Conservation (phyloP, 2,888 invertebrate genomes). For the Rhabditophanes sp. region DNA sequence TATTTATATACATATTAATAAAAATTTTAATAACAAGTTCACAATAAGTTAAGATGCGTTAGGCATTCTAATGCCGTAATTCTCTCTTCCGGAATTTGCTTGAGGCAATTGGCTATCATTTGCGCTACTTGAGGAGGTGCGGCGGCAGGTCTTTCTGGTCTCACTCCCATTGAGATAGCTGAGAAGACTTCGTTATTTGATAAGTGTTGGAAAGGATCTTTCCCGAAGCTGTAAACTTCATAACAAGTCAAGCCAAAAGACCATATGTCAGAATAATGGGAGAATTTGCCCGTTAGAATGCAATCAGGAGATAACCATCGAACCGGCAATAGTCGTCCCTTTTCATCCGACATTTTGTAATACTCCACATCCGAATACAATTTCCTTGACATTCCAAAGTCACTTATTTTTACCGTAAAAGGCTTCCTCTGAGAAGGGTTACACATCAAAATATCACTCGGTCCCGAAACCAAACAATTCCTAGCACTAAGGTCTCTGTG, state of each 20-base stretch:
- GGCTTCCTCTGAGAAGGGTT: slow-evolving; percentile 23
- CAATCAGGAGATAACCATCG: slow-evolving; percentile 96
- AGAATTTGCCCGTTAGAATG: slow-evolving; percentile 86
- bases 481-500: slow-evolving; percentile 80
- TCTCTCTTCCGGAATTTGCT: slow-evolving; percentile 70
- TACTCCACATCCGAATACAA: slow-evolving; percentile 29
- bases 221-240: slow-evolving; percentile 92
- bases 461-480: slow-evolving; percentile 65
- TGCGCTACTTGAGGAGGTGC: slow-evolving; percentile 78
- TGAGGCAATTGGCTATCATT: slow-evolving; percentile 94
- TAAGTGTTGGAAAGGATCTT: slow-evolving; percentile 83
- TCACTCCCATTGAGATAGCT: slow-evolving; percentile 82
- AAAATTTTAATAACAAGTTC: neutral
- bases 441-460: slow-evolving; percentile 17
- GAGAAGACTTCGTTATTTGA: slow-evolving; percentile 92
- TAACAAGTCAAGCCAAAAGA: slow-evolving; percentile 87
- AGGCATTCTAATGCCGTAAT: slow-evolving; percentile 82
- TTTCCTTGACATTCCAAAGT: slow-evolving; percentile 40
- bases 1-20: neutral
- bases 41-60: slow-evolving; percentile 51
- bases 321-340: slow-evolving; percentile 23
- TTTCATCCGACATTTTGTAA: slow-evolving; percentile 26
- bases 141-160: slow-evolving; percentile 73
- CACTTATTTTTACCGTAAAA: slow-evolving; percentile 35
- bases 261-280: slow-evolving; percentile 94